Percentiles rank a stretch among this genome's conserved stretches.
These are phyloP conservation scores for Galendromus occidentalis DNA, from an alignment of 1,140 invertebrate species.

Conservation along the genomic window DNA sequence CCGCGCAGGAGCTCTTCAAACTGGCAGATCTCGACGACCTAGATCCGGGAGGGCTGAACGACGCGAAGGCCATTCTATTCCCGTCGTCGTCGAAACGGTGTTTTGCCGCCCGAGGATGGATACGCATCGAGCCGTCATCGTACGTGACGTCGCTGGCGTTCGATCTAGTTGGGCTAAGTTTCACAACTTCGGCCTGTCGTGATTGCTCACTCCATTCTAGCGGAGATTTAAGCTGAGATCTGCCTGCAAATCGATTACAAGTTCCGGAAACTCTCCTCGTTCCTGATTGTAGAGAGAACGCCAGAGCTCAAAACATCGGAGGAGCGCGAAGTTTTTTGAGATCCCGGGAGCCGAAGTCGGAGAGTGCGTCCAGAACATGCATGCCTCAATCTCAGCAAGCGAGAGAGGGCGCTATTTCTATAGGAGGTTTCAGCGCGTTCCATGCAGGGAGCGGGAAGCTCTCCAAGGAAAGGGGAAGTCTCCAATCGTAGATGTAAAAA, in stretches of 20 bases:
- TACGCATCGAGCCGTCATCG: background rate
- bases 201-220: background rate
- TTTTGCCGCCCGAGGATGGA: background rate
- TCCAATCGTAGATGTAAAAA: too few species aligned
- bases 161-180: background rate
- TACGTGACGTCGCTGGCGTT: background rate
- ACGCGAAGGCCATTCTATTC: background rate
- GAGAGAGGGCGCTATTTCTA: too few species aligned
- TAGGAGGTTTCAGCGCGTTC: too few species aligned
- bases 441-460: too few species aligned
- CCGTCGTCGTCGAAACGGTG: background rate
- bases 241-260: background rate
- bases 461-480: too few species aligned
- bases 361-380: too few species aligned
- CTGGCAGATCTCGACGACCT: background rate
- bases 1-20: background rate
- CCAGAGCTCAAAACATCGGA: too few species aligned
- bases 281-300: too few species aligned
- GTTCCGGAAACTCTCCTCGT: too few species aligned
- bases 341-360: too few species aligned
- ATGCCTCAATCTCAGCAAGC: too few species aligned
- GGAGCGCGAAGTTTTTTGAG: too few species aligned
- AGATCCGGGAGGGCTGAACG: background rate
- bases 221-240: background rate
- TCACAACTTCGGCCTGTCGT: conserved; percentile 6